Evolutionary conservation across 2,888 invertebrate species (phyloP), one percentile per base, ranked within the genome.

Genomic region (Heliconius cydno): DNA sequence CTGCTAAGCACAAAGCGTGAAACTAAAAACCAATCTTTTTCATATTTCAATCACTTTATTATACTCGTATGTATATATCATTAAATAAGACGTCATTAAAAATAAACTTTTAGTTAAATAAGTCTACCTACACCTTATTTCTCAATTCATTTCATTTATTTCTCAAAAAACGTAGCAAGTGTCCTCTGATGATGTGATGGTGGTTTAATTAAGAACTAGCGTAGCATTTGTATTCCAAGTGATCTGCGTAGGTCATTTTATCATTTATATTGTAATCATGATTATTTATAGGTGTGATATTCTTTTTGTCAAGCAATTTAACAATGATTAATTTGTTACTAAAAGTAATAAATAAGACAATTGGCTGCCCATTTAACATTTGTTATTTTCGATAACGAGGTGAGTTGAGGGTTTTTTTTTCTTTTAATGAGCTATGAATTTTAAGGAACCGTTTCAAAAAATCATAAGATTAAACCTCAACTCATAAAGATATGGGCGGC

Each of bases 81-180:
- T 15, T 46, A 46, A 63, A 65, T 74, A 65, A 63, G 41, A 63
- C 38, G 38, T n/a, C 25, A 41, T 74, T 65, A 75, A 65, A 76
- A 19, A 63, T 15, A 66, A 4, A 10, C 77, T 80, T 76, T 70
- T 81, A 85, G 86, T 89, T 89, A 84, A 83, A 85, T 19, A 52
- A 52, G 6, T 2, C 22, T 52, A 52, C 7, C 52, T 22, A 87
- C 86, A 86, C 88, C 88, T 88, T 88, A 86, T 90, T n/a, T n/a
- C n/a, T n/a, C n/a, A n/a, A n/a, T n/a, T n/a, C n/a, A 87, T 88
- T 91, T 89, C 89, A 91, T 92, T 92, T 91, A 91, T 90, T 91
- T 93, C 91, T 92, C 92, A 92, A 92, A 92, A 92, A 90, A 90
- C 87, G 82, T 87, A 86, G 85, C 88, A 87, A 89, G 87, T 87